Evolutionary conservation across 2,888 invertebrate genomes (phyloP).

Genomic region (Leucoptera coffeella): DNA sequence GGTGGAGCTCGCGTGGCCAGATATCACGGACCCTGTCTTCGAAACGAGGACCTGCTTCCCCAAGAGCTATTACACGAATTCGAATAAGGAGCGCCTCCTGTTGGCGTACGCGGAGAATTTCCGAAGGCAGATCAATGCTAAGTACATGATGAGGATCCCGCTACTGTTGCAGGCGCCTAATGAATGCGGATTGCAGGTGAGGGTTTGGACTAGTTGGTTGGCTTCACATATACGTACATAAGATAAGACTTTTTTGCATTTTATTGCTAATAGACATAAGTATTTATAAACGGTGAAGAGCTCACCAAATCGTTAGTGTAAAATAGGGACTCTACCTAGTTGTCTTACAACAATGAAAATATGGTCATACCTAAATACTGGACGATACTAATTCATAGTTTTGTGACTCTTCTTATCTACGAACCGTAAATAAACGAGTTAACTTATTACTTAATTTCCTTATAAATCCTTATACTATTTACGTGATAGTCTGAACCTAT

Average conservation of each 20-base stretch:
- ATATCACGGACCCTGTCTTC: conserved; percentile 45
- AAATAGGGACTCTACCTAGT: too few relatives aligned
- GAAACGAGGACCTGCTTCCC: conserved; percentile 57
- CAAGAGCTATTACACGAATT: conserved; percentile 58
- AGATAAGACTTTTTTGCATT: too few relatives aligned
- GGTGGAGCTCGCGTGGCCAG: conserved; percentile 61
- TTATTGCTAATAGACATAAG: not conserved
- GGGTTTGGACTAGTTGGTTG: not conserved
- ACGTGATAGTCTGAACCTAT: too few relatives aligned
- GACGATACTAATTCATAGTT: too few relatives aligned
- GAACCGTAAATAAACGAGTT: too few relatives aligned
- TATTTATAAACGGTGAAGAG: not conserved
- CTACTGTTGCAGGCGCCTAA: conserved; percentile 66
- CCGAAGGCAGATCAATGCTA: conserved; percentile 59
- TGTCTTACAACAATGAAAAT: too few relatives aligned
- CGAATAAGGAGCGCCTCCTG: conserved; percentile 63
- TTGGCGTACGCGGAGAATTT: conserved; percentile 75
- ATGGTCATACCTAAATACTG: too few relatives aligned
- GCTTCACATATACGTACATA: too few relatives aligned
- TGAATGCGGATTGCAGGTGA: conserved; percentile 71
- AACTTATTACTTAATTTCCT: too few relatives aligned
- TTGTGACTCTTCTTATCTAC: too few relatives aligned
- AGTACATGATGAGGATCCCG: conserved; percentile 57
- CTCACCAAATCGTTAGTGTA: too few relatives aligned
- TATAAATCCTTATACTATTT: too few relatives aligned